Conservation (phyloP, 2,113 vertebrate species). For the Eira barbara region DNA sequence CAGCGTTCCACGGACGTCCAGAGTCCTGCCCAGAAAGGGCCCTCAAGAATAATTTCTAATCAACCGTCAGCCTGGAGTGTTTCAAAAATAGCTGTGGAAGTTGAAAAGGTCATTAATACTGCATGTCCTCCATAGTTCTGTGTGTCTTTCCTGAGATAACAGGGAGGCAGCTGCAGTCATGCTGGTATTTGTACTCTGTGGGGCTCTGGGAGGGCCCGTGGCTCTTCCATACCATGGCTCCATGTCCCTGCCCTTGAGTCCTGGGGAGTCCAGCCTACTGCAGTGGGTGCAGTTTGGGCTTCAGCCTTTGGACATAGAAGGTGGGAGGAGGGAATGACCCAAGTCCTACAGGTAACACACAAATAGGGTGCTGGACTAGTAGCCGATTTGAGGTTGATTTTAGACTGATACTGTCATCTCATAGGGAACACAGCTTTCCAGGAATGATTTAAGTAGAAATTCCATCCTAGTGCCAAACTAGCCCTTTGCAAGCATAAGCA, state of each 20-base stretch:
- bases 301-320: background rate
- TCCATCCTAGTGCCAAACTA: background rate
- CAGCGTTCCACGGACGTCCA: background rate
- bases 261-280: background rate
- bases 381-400: background rate
- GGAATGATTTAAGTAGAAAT: constrained; percentile 15
- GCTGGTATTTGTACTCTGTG: background rate
- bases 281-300: background rate
- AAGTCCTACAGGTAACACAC: background rate
- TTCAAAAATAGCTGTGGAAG: background rate
- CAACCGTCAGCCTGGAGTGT: background rate
- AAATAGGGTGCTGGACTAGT: background rate
- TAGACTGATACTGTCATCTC: background rate
- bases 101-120: background rate
- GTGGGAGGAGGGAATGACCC: background rate
- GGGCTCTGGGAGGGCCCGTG: background rate
- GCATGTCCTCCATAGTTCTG: background rate
- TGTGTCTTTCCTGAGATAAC: background rate
- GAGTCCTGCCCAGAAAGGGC: background rate
- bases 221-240: background rate
- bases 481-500: background rate
- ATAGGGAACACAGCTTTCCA: background rate
- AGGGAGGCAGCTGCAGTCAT: background rate
- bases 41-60: background rate
- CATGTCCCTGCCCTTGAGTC: background rate